Percentiles rank a stretch among this genome's conserved stretches.
Conservation (phyloP, 2,797 vertebrate genomes). For the Salarias fasciatus region DNA sequence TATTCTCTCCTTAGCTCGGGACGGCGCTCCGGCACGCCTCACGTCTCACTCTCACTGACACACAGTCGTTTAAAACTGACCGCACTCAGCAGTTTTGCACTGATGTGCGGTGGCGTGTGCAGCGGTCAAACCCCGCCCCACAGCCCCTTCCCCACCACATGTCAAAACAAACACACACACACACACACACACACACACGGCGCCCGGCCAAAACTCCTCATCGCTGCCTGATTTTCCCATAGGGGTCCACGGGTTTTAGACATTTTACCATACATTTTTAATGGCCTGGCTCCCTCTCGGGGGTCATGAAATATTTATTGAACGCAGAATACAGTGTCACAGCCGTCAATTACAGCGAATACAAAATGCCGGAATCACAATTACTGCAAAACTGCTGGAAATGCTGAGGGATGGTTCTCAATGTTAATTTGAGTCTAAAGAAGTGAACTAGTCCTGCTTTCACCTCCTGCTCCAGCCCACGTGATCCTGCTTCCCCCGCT, state of each 20-base stretch:
- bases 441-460: constrained; percentile 9
- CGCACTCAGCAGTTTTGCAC: constrained; percentile 24
- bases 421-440: constrained; percentile 43
- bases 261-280: constrained; percentile 74
- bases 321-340: constrained; percentile 66
- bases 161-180: constrained; percentile 48
- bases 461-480: neutral
- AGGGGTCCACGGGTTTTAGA: constrained; percentile 53
- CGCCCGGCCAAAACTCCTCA: constrained; percentile 32
- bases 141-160: constrained; percentile 14
- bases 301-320: constrained; percentile 72
- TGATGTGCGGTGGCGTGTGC: constrained; percentile 20
- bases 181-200: constrained; percentile 21
- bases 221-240: constrained; percentile 50
- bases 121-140: constrained; percentile 21
- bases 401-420: constrained; percentile 18
- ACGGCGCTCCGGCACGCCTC: constrained; percentile 21
- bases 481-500: neutral
- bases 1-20: constrained; percentile 57
- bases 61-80: constrained; percentile 25
- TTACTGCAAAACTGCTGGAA: constrained; percentile 34
- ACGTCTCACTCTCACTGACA: constrained; percentile 25
- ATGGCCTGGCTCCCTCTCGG: constrained; percentile 59
- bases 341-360: constrained; percentile 64
- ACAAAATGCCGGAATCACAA: constrained; percentile 48